Percentiles rank a stretch among this genome's conserved stretches.
Conservation (phyloP, 1,140 invertebrate genomes). For the Archivesica marissinica region DNA sequence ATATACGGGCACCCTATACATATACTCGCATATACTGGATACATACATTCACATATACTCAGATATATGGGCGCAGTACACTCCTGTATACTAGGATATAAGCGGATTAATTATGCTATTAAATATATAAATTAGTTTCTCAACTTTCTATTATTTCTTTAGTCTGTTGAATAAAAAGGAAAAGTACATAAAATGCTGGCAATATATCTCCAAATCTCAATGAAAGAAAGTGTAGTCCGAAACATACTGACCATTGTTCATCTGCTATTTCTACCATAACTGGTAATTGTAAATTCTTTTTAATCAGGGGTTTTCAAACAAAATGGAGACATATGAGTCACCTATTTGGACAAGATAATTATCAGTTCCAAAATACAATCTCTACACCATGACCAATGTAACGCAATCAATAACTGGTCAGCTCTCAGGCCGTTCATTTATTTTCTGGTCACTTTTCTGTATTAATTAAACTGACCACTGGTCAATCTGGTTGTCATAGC, state of each 20-base stretch:
- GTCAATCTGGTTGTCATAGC: conserved; percentile 53
- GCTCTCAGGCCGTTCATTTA: conserved; percentile 35
- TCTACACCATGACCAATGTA: neutral
- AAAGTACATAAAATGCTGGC: no score
- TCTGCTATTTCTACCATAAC: neutral
- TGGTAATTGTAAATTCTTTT: conserved; percentile 36
- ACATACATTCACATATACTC: no score
- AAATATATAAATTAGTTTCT: no score
- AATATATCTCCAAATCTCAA: no score
- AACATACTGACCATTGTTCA: neutral
- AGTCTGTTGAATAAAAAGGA: no score
- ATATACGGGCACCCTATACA: no score
- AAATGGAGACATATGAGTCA: conserved; percentile 1
- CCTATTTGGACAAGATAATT: conserved; percentile 40
- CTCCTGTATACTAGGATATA: no score
- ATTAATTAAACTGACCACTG: conserved; percentile 55
- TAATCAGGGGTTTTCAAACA: conserved; percentile 13
- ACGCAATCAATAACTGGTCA: neutral
- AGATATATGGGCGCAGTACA: no score
- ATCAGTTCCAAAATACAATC: conserved; percentile 34
- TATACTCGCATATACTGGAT: no score
- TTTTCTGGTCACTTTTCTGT: conserved; percentile 44
- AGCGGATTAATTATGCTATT: no score
- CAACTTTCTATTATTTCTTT: no score
- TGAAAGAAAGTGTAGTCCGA: no score